A percentile compares a stretch with the other conserved stretches of the same genome.
phyloP scores from a whole-genome alignment of 1,140 invertebrate species.

The Bicyclus anynana region DNA sequence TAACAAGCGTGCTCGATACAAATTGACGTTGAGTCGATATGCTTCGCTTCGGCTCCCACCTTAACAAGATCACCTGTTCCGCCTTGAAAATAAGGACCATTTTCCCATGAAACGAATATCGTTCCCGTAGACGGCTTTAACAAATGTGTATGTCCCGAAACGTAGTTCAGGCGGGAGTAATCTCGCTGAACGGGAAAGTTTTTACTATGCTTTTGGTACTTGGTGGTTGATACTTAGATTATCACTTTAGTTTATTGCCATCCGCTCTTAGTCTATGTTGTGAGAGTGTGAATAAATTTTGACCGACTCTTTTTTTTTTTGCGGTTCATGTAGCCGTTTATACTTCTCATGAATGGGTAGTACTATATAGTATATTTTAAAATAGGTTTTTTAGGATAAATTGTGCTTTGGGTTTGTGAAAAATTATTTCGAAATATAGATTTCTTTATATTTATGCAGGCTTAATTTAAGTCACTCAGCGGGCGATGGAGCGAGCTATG shows the following conservation, averaged over 20 bases:
- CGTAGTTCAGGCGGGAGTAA: conserved; percentile 23
- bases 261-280: background rate
- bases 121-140: conserved; percentile 8
- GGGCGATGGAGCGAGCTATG: too few relatives aligned
- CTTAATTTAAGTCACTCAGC: too few relatives aligned
- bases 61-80: conserved; percentile 1
- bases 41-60: conserved; percentile 7
- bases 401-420: too few relatives aligned
- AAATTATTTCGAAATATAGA: too few relatives aligned
- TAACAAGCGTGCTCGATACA: conserved; percentile 57
- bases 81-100: conserved; percentile 6
- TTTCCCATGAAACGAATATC: conserved; percentile 4
- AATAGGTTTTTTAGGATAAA: too few relatives aligned
- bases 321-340: background rate
- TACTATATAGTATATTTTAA: background rate
- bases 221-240: conserved; percentile 15
- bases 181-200: conserved; percentile 22
- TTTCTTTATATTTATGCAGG: too few relatives aligned
- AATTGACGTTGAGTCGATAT: conserved; percentile 29
- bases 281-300: conserved; percentile 1
- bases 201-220: conserved; percentile 19
- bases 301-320: background rate
- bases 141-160: conserved; percentile 23
- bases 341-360: background rate
- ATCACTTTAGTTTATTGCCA: conserved; percentile 19